A percentile compares a stretch with the other conserved stretches of the same genome.
Conservation (phyloP, 2,797 vertebrate genomes). For the Syngnathus rostellatus region DNA sequence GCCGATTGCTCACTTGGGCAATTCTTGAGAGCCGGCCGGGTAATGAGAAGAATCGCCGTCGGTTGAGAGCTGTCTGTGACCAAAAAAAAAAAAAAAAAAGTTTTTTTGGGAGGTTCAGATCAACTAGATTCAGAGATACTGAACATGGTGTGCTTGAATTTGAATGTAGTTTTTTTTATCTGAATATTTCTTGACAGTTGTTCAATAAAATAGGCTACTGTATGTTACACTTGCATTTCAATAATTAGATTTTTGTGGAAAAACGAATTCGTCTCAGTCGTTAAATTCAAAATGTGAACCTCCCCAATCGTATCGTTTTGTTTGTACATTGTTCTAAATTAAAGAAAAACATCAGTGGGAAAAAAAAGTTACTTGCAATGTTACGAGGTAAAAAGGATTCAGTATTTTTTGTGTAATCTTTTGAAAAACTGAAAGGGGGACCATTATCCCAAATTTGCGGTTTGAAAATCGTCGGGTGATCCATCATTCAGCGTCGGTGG, state of each 20-base stretch:
- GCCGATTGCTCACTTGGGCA: slow-evolving; percentile 40
- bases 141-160: background rate
- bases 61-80: slow-evolving; percentile 7
- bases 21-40: background rate
- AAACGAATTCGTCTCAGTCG: too few species aligned
- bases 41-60: slow-evolving; percentile 14
- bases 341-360: background rate
- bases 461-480: background rate
- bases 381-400: background rate
- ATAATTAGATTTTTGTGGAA: too few species aligned
- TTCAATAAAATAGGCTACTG: too few species aligned
- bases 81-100: background rate
- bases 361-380: background rate
- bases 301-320: background rate
- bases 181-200: too few species aligned
- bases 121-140: background rate
- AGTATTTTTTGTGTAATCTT: background rate
- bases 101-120: background rate
- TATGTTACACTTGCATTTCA: too few species aligned
- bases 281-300: too few species aligned
- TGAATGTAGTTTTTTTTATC: background rate
- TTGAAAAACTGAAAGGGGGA: background rate
- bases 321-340: background rate
- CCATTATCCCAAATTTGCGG: background rate
- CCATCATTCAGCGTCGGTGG: background rate